These are phyloP conservation scores for Phoeniculus purpureus DNA, from an alignment of 2,797 vertebrate genomes.

Conservation along the genomic window DNA sequence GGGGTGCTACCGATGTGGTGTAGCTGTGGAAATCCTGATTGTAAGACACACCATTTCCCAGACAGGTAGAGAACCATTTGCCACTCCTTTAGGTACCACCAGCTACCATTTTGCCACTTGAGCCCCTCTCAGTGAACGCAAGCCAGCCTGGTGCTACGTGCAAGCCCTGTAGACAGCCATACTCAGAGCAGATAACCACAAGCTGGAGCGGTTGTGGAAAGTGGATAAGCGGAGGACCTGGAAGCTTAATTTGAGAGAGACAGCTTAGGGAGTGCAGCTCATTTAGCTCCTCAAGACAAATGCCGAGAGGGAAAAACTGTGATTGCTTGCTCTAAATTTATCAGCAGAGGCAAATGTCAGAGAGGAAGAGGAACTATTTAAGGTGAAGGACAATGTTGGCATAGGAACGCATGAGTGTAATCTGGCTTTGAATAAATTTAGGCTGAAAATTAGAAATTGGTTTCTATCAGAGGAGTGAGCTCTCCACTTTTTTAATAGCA, in stretches of 20 bases:
- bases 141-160: not conserved
- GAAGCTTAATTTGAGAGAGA: conserved; percentile 55
- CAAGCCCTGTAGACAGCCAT: not conserved
- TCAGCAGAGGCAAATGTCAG: conserved; percentile 51
- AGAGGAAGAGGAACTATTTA: conserved; percentile 57
- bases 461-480: conserved; percentile 32
- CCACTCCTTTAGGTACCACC: not conserved
- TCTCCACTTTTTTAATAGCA: conserved; percentile 46
- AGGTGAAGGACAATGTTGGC: conserved; percentile 69
- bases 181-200: not conserved
- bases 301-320: not conserved
- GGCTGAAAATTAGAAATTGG: conserved; percentile 53
- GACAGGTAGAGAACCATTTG: not conserved
- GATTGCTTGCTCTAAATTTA: conserved; percentile 66
- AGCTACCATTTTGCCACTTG: not conserved
- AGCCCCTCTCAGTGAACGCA: not conserved
- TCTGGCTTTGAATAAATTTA: conserved; percentile 69
- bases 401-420: conserved; percentile 62
- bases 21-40: not conserved
- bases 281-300: conserved; percentile 60
- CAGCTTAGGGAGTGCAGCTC: conserved; percentile 15
- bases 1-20: not conserved
- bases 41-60: not conserved
- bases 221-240: not conserved
- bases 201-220: not conserved